Evolutionary conservation across 1,140 invertebrate species (phyloP).

Genomic region (Rhyacophila brunnea): DNA sequence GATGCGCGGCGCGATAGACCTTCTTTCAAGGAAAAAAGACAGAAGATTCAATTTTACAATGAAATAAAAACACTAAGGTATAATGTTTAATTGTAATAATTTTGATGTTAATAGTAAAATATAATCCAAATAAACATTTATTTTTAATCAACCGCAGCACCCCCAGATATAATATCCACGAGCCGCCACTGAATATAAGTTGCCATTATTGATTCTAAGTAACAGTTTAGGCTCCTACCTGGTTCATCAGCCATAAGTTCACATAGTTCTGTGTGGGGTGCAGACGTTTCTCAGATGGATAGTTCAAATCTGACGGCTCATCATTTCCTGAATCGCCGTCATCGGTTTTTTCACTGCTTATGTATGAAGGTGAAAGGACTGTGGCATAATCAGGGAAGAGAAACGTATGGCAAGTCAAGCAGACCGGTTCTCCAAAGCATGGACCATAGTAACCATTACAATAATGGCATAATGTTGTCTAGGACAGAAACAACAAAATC

Average conservation of each 20-base stretch:
- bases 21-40: no score
- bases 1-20: no score
- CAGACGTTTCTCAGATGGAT: constrained; percentile 39
- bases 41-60: no score
- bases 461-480: constrained; percentile 71
- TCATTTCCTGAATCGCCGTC: constrained; percentile 93
- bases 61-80: no score
- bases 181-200: no score
- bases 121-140: no score
- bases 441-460: constrained; percentile 93
- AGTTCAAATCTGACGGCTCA: constrained; percentile 77
- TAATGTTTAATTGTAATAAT: no score
- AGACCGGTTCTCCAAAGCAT: constrained; percentile 88
- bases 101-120: no score
- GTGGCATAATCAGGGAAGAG: constrained; percentile 79
- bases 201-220: no score
- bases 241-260: constrained; percentile 16
- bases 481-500: constrained; percentile 37
- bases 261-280: constrained; percentile 28
- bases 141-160: no score
- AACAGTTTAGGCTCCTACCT: no score
- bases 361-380: constrained; percentile 57
- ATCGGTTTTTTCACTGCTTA: constrained; percentile 73
- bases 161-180: no score
- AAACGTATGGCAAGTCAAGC: constrained; percentile 89